phyloP scores from a whole-genome alignment of 2,113 vertebrate species.

The Synodontis membranacea region DNA sequence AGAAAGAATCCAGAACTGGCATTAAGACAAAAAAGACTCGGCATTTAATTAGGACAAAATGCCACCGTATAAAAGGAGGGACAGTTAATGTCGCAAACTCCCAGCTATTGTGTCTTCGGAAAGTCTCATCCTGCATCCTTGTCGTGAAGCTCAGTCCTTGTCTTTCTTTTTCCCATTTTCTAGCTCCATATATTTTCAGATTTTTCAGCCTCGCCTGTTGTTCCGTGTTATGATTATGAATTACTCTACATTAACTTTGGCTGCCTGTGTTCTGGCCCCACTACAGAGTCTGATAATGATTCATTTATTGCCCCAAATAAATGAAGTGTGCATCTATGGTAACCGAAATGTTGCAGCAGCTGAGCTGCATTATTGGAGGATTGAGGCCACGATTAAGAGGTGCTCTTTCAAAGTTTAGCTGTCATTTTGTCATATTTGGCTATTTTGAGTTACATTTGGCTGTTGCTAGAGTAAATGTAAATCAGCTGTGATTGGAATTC shows the following conservation, averaged over 20 bases:
- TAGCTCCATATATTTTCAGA: neutral
- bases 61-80: neutral
- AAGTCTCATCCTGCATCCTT: neutral
- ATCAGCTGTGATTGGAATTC: neutral
- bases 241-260: neutral
- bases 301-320: no score
- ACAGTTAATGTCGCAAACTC: neutral
- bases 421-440: no score
- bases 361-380: neutral
- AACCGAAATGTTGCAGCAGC: neutral
- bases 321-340: no score
- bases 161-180: neutral
- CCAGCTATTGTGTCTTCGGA: neutral
- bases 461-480: neutral
- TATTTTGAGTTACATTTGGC: neutral
- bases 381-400: no score
- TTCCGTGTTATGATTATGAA: neutral
- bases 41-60: neutral
- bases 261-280: neutral
- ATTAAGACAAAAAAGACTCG: no score
- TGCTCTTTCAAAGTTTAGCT: no score
- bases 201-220: no score
- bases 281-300: neutral
- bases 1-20: neutral
- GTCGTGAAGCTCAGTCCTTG: neutral